phyloP scores from a whole-genome alignment of 2,113 vertebrate genomes.

The Rhinoptilus africanus region DNA sequence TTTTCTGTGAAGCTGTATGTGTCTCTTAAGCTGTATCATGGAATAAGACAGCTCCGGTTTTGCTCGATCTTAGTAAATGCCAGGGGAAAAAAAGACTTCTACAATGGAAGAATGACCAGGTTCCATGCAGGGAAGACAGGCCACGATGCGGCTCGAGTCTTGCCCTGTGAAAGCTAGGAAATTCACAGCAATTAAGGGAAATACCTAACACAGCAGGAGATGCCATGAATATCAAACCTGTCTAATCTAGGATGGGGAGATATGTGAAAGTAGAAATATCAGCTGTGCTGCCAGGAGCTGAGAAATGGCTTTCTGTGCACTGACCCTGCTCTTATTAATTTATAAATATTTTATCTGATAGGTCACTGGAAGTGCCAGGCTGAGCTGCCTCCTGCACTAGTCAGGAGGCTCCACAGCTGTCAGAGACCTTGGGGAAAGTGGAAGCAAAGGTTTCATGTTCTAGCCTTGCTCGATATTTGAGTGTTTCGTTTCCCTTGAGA shows the following conservation, averaged over 20 bases:
- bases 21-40: not conserved
- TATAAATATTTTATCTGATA: not conserved
- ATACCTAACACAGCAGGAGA: not conserved
- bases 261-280: not conserved
- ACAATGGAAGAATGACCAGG: not conserved
- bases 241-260: rapidly evolving
- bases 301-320: not conserved
- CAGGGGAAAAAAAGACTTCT: not conserved
- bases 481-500: not conserved
- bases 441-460: not conserved
- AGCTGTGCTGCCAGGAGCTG: not conserved
- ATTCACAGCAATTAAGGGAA: not conserved
- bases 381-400: not conserved
- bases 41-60: not conserved
- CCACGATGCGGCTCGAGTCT: not conserved
- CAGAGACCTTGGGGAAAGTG: not conserved
- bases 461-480: not conserved
- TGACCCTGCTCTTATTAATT: not conserved
- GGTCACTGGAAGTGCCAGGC: not conserved
- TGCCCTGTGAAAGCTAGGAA: not conserved
- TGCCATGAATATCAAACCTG: not conserved
- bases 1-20: not conserved
- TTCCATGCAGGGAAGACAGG: not conserved
- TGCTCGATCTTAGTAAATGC: not conserved
- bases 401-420: not conserved